Conservation (phyloP, 2,797 vertebrate genomes). For the Lepilemur septentrionalis region DNA sequence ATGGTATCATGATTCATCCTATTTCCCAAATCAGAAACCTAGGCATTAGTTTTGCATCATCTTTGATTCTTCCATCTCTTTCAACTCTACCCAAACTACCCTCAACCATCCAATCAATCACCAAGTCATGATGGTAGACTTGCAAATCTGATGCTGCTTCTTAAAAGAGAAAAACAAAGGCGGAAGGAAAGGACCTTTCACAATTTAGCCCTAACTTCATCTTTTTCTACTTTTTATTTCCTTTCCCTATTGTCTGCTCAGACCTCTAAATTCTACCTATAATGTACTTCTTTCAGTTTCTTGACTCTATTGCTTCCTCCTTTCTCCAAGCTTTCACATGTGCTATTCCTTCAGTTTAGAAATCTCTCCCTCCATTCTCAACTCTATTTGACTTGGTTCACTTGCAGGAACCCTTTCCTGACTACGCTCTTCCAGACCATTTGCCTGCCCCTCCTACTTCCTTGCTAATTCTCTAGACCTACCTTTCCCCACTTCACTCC, state of each 20-base stretch:
- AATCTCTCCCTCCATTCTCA: background rate
- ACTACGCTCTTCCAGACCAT: background rate
- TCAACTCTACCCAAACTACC: background rate
- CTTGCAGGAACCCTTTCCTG: background rate
- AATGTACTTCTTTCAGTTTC: background rate
- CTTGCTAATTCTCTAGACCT: background rate
- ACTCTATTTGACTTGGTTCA: background rate
- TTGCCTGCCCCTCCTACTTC: background rate
- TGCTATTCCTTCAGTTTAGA: background rate
- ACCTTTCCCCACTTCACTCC: background rate
- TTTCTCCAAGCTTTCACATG: background rate
- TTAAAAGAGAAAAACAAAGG: background rate
- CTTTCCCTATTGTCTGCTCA: background rate
- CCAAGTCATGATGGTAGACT: background rate
- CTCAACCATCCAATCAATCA: background rate
- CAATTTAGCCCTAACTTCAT: background rate
- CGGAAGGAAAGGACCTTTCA: background rate
- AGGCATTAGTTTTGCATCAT: background rate
- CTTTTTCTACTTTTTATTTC: background rate
- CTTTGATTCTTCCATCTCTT: constrained; percentile 32
- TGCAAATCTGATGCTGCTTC: background rate
- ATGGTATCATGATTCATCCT: background rate
- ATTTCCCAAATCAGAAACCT: background rate
- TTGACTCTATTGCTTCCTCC: background rate
- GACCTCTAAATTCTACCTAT: background rate